phyloP scores from a whole-genome alignment of 2,888 invertebrate species.

The Nomada fabriciana region DNA sequence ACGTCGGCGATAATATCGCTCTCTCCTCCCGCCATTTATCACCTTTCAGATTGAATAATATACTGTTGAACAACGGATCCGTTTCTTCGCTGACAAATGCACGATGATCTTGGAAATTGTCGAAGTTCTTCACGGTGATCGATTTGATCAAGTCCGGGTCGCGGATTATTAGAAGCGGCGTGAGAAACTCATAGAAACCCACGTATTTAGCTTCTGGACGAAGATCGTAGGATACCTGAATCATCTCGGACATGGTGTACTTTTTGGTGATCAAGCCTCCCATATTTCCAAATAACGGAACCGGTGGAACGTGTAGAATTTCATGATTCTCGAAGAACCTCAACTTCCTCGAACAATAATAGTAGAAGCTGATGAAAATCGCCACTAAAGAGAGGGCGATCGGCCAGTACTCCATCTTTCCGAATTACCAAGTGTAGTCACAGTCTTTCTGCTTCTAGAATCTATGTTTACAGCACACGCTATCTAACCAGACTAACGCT shows the following conservation, averaged over 20 bases:
- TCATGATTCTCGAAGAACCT: slow-evolving; percentile 7
- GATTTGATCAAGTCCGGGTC: slow-evolving; percentile 78
- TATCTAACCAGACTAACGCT: neutral
- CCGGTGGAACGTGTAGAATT: slow-evolving; percentile 1
- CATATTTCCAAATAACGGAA: slow-evolving; percentile 61
- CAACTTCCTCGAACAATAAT: neutral
- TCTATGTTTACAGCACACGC: neutral
- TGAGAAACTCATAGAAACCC: slow-evolving; percentile 72
- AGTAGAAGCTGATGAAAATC: slow-evolving; percentile 1
- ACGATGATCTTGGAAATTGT: slow-evolving; percentile 73
- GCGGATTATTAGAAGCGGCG: slow-evolving; percentile 73
- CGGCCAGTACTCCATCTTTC: slow-evolving; percentile 7
- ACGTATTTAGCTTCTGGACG: slow-evolving; percentile 68
- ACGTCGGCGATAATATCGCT: slow-evolving; percentile 85
- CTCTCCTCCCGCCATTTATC: slow-evolving; percentile 86
- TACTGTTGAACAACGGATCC: slow-evolving; percentile 68
- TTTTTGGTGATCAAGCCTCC: slow-evolving; percentile 57
- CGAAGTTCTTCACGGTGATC: slow-evolving; percentile 70
- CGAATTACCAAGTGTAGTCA: no score
- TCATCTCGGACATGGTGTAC: slow-evolving; percentile 52
- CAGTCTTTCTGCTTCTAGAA: neutral
- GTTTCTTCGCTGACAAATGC: neutral
- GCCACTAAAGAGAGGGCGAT: neutral
- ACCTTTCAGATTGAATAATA: slow-evolving; percentile 75
- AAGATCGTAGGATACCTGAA: slow-evolving; percentile 38